Base-by-base conservation (phyloP, 2,888 invertebrate genomes). In the Macropis europaea region DNA sequence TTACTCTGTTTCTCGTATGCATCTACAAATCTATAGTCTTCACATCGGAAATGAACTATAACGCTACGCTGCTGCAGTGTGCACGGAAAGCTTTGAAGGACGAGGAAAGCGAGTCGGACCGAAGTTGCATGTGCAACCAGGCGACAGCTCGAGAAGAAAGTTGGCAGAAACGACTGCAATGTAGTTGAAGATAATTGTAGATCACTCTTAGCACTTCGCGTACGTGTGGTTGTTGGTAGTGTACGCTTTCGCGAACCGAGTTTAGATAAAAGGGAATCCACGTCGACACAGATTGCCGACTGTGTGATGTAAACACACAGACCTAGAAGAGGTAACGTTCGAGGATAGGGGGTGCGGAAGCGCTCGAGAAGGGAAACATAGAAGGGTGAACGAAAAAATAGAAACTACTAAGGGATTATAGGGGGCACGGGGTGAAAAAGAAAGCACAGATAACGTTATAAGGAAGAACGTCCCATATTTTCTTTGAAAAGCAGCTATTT, bases 61-160 rank as follows among this genome's bases (percentile, higher is more conserved):
- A 45, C 24, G 15, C 36, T 19, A 15, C 13, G 61, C 48, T 32
- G 22, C 19, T 22, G 19, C 24, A 24, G 30, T 24, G 60, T 26
- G 15, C 40, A 40, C 38, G 45, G 42, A 26, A 30, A 43, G 48
- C 15, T 13, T 48, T 3, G 30, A 43, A 60, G 42, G 19, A n/a
- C 5, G 36, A 45, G 42, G 19, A 38, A 19, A 40, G 30, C 50
- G 47, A 61, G 28, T 13, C 17, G 36, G 48, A 34, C 11, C 11
- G 40, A 63, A 53, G 67, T 74, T 76, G 77, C 68, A 79, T 73
- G 79, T 73, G 68, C 74, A 69, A 56, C 42, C 38, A 30, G 28
- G 63, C 61, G 48, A 47, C 47, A 54, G 26, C 13, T 64, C 54
- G n/a, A 15, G 45, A 40, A 63, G 63, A 72, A 56, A 68, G 47